These are phyloP conservation scores for Tribolium castaneum DNA, from an alignment of 1,140 invertebrate genomes.

Conservation along the genomic window DNA sequence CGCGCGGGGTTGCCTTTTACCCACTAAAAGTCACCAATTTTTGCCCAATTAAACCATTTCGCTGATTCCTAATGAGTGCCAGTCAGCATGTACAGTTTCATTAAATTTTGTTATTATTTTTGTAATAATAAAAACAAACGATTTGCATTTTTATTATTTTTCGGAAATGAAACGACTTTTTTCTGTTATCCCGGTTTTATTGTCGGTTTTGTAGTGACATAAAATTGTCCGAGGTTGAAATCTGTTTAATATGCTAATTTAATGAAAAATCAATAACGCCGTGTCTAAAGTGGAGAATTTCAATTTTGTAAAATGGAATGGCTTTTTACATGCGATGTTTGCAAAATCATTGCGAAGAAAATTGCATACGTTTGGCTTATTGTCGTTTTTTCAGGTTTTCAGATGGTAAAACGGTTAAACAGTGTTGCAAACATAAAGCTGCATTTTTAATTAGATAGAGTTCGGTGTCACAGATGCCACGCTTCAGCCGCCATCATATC, in stretches of 20 bases:
- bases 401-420: neutral
- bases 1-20: slow-evolving; percentile 27
- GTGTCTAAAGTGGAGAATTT: slow-evolving; percentile 14
- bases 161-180: neutral
- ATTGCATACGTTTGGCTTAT: no score
- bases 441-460: neutral
- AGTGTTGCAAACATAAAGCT: neutral
- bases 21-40: slow-evolving; percentile 2
- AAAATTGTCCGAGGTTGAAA: slow-evolving; percentile 28
- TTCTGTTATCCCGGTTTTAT: neutral
- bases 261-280: slow-evolving; percentile 39
- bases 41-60: neutral
- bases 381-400: neutral
- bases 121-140: no score
- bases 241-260: slow-evolving; percentile 38
- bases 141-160: neutral
- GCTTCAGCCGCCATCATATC: neutral
- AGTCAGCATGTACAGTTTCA: no score
- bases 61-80: no score
- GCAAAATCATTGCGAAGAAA: neutral
- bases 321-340: neutral
- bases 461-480: neutral
- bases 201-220: neutral
- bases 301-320: slow-evolving; percentile 2
- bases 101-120: no score